These are phyloP conservation scores for Cylas formicarius DNA, from an alignment of 1,140 invertebrate species.

Conservation along the genomic window DNA sequence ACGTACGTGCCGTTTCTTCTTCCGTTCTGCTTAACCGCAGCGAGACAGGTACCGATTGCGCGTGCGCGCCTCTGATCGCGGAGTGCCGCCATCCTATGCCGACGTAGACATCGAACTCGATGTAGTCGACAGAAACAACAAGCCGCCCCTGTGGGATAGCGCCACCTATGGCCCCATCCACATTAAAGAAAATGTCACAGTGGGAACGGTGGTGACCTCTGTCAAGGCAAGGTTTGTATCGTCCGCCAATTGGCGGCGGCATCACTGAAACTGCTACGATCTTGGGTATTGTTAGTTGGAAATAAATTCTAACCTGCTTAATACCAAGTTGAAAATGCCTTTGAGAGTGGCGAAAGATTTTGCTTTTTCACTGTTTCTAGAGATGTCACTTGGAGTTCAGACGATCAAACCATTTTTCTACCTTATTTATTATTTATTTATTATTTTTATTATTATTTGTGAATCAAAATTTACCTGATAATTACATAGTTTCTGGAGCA, in stretches of 20 bases:
- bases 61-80: conserved; percentile 88
- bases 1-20: conserved; percentile 22
- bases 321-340: too few relatives aligned
- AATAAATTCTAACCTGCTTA: too few relatives aligned
- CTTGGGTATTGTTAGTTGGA: too few relatives aligned
- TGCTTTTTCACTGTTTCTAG: too few relatives aligned
- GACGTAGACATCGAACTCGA: conserved; percentile 94
- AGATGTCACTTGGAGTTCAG: too few relatives aligned
- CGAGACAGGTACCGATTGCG: conserved; percentile 89
- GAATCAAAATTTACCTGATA: too few relatives aligned
- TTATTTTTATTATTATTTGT: too few relatives aligned
- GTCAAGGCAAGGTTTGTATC: conserved; percentile 96
- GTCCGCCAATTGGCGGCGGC: conserved; percentile 31
- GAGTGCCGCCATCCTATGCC: conserved; percentile 77
- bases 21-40: conserved; percentile 46
- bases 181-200: conserved; percentile 96
- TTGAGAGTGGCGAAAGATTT: too few relatives aligned
- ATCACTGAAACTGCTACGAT: neutral
- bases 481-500: too few relatives aligned
- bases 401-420: too few relatives aligned
- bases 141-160: conserved; percentile 91
- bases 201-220: conserved; percentile 92
- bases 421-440: too few relatives aligned
- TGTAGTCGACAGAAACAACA: conserved; percentile 96
- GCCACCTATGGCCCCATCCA: conserved; percentile 89